Percentiles rank a stretch among this genome's conserved stretches.
These are phyloP conservation scores for Hemiscyllium ocellatum DNA, from an alignment of 2,113 vertebrate genomes.

Conservation along the genomic window DNA sequence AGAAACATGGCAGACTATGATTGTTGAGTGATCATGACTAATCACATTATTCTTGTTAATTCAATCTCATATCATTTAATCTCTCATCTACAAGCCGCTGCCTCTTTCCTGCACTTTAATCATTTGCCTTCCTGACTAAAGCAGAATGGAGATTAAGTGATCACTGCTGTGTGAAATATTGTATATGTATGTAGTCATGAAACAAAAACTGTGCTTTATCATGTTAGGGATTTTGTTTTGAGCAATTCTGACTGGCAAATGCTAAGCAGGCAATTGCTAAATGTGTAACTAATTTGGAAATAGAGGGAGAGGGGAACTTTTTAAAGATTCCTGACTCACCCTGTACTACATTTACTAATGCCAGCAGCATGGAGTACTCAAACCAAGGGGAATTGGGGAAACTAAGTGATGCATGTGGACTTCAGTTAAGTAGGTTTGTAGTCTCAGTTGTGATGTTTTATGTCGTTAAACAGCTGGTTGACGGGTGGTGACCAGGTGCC, in stretches of 20 bases:
- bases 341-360: neutral
- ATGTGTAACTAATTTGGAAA: neutral
- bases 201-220: neutral
- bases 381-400: neutral
- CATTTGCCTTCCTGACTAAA: neutral
- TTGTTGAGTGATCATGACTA: neutral
- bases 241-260: neutral
- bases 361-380: neutral
- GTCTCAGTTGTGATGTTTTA: neutral
- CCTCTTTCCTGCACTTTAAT: conserved; percentile 32
- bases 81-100: conserved; percentile 9
- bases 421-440: neutral
- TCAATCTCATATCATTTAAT: conserved; percentile 18
- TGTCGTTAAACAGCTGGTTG: neutral
- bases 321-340: neutral
- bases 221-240: neutral
- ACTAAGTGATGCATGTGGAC: neutral
- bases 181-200: neutral
- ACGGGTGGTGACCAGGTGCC: neutral
- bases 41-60: conserved; percentile 28
- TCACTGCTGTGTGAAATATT: neutral
- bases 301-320: neutral
- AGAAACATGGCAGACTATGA: neutral
- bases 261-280: neutral
- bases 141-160: neutral